phyloP scores from a whole-genome alignment of 2,113 vertebrate species.

The Mola mola region DNA sequence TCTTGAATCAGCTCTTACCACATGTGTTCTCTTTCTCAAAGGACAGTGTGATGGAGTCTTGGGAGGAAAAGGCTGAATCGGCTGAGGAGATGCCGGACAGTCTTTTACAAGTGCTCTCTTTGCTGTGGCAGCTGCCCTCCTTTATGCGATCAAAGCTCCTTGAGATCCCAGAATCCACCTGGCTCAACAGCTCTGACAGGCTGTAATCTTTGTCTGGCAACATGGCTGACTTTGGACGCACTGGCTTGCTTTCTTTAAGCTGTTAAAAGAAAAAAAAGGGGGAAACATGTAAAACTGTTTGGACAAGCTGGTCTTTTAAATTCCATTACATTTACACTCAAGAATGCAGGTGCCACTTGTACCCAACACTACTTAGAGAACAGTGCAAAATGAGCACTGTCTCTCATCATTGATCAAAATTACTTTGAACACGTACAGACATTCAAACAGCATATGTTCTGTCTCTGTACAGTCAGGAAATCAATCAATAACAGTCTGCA shows the following conservation, averaged over 20 bases:
- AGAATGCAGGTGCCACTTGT: background rate
- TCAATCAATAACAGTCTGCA: background rate
- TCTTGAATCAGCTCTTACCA: conserved; percentile 72
- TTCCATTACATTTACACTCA: conserved; percentile 8
- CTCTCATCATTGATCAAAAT: no score
- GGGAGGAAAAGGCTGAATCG: conserved; percentile 96
- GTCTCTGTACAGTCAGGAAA: background rate
- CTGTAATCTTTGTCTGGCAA: conserved; percentile 91
- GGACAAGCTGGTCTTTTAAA: conserved; percentile 18
- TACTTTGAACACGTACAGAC: background rate
- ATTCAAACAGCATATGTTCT: background rate
- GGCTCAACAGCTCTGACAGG: conserved; percentile 92
- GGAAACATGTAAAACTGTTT: conserved; percentile 2
- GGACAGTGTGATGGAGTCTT: conserved; percentile 93
- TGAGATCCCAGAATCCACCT: conserved; percentile 93
- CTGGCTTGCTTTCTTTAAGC: conserved; percentile 66
- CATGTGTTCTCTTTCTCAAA: conserved; percentile 92
- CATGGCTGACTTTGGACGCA: conserved; percentile 84
- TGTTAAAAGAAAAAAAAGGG: conserved; percentile 41
- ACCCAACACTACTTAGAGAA: no score
- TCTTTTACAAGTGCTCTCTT: conserved; percentile 87
- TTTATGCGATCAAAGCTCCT: conserved; percentile 88
- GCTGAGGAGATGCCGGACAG: conserved; percentile 96
- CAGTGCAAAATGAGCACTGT: no score
- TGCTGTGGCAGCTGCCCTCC: conserved; percentile 87